Base-by-base conservation (phyloP, 1,140 invertebrate species). In the Drosophila guanche region DNA sequence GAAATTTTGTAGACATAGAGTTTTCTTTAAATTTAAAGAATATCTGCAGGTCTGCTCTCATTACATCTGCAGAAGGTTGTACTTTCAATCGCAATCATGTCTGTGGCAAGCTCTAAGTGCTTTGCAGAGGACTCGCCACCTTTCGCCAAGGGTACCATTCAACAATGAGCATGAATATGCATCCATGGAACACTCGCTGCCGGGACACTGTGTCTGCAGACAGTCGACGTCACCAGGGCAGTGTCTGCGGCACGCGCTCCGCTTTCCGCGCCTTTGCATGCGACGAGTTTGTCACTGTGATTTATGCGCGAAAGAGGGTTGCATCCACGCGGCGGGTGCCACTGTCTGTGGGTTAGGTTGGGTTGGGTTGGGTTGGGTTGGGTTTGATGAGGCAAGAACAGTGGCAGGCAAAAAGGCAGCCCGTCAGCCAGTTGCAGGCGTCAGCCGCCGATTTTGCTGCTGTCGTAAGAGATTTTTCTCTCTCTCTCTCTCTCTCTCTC, bases 241-340 rank as follows among this genome's bases (percentile, higher is more conserved):
- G 4, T 3, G 29, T 22, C 27, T 29, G 33, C 55, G 47, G 27
- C 65, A 37, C 72, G 72, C 71, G 76, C 77, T 79, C 56, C 48
- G 62, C 48, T 78, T 77, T 77, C 53, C 51, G 67, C 48, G 65
- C 58, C 50, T 76, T 63, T 81, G 68, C 76, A 85, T 79, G 76
- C 77, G 80, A 60, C 62, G 69, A 79, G 75, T 66, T 77, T 84
- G 81, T 85, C 76, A 69, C 76, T 54, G 81, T 85, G 81, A 85
- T 85, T 85, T 85, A 85, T 85, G 81, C 60, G 79, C 68, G 65
- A 86, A 70, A 86, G 81, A 86, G 81, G 81, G 81, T 85, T 85
- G 77, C 76, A 77, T 63, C 57, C 27, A 14, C 16, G 47, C 14
- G 33, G 63, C 25, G 70, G 62, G 55, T 20, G 16, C 16, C 16